Percentiles rank a stretch among this genome's conserved stretches.
Conservation (phyloP, 37 sponge, comb jelly and placozoan genomes). For the Mnemiopsis leidyi region DNA sequence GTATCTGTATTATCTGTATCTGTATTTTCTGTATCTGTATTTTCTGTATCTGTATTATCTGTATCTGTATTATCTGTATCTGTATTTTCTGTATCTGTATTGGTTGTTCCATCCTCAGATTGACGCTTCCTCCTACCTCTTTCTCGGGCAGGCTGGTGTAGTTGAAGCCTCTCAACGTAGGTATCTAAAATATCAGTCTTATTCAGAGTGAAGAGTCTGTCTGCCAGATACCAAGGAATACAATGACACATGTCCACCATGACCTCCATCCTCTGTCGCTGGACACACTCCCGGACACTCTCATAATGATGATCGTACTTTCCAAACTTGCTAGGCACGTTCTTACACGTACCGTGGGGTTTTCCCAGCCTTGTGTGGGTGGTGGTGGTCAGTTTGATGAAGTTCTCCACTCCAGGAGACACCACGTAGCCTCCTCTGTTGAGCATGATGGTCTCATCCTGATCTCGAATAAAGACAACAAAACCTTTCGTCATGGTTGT, state of each 20-base stretch:
- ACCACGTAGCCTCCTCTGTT: constrained; percentile 25
- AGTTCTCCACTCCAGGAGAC: not conserved
- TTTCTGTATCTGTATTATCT: too few species aligned
- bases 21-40: too few species aligned
- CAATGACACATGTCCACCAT: not conserved
- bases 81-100: too few species aligned
- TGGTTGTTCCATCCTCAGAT: too few species aligned
- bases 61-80: too few species aligned
- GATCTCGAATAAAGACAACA: constrained; percentile 16
- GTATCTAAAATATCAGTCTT: not conserved
- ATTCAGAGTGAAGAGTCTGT: not conserved
- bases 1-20: too few species aligned
- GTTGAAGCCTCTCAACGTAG: not conserved
- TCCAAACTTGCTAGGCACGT: not conserved
- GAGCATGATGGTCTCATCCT: constrained; percentile 44
- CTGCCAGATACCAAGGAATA: constrained; percentile 47
- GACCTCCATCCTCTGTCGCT: not conserved
- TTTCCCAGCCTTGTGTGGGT: not conserved
- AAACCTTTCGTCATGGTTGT: constrained; percentile 28
- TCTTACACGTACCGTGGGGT: constrained; percentile 35
- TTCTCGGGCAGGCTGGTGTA: not conserved
- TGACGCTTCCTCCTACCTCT: too few species aligned
- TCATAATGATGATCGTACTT: constrained; percentile 32
- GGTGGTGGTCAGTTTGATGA: not conserved
- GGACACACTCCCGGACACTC: constrained; percentile 28